phyloP scores from a whole-genome alignment of 2,888 invertebrate species.

The Balanococcus diminutus region DNA sequence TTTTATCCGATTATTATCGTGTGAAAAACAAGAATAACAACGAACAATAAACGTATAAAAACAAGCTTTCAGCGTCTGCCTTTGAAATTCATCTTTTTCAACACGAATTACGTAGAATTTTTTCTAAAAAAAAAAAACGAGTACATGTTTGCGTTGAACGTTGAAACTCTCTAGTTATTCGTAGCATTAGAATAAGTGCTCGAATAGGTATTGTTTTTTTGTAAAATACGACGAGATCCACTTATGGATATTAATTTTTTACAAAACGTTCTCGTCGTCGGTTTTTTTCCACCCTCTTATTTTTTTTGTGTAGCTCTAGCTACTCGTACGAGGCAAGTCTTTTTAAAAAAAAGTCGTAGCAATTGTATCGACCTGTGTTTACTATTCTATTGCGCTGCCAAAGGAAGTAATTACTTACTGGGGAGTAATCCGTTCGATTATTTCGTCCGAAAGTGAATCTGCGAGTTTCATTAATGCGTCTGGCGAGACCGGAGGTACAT shows the following conservation, averaged over 20 bases:
- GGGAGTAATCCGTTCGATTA: constrained; percentile 57
- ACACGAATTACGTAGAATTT: not conserved
- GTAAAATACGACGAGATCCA: not conserved
- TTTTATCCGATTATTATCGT: not conserved
- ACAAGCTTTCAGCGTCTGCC: not conserved
- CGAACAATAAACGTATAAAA: not conserved
- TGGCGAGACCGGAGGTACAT: constrained; percentile 56
- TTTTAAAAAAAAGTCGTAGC: not conserved
- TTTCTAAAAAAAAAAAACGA: too few species aligned
- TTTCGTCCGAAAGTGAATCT: constrained; percentile 56
- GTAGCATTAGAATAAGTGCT: constrained; percentile 18
- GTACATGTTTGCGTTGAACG: not conserved
- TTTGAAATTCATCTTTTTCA: not conserved
- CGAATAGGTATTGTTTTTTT: not conserved
- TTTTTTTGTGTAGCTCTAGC: not conserved
- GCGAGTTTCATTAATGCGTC: constrained; percentile 56
- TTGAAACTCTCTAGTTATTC: not conserved
- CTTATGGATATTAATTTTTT: constrained; percentile 17
- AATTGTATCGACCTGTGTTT: not conserved
- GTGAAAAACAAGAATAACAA: not conserved
- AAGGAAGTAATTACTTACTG: constrained; percentile 47
- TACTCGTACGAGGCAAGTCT: not conserved
- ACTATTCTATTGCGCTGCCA: not conserved
- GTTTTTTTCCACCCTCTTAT: not conserved
- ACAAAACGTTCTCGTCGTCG: not conserved